Percentiles rank a stretch among this genome's conserved stretches.
Conservation (phyloP, 1,140 invertebrate species). For the Euwallacea similis region DNA sequence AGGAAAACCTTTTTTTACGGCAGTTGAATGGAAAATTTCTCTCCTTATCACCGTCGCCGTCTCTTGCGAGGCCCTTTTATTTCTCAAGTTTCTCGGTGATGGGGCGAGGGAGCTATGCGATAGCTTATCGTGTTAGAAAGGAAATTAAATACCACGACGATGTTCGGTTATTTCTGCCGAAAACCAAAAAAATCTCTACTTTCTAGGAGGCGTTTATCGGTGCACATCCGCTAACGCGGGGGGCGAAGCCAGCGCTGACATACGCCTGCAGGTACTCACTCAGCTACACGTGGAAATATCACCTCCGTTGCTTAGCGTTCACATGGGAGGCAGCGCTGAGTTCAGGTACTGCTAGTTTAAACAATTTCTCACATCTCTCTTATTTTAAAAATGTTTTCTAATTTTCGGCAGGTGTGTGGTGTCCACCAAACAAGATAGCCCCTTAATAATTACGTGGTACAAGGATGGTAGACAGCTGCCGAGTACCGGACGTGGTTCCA, state of each 20-base stretch:
- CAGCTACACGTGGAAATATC: slow-evolving; percentile 71
- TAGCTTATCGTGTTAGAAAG: slow-evolving; percentile 1
- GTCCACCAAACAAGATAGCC: slow-evolving; percentile 53
- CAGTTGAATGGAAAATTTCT: slow-evolving; percentile 7
- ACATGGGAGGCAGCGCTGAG: slow-evolving; percentile 74
- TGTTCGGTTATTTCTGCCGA: too few species aligned
- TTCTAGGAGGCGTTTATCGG: slow-evolving; percentile 63
- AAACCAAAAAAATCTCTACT: background rate
- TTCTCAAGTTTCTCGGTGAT: background rate
- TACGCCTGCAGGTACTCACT: slow-evolving; percentile 67
- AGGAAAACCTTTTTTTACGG: background rate
- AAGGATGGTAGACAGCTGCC: slow-evolving; percentile 74
- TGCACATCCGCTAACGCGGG: slow-evolving; percentile 70
- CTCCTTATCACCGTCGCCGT: background rate
- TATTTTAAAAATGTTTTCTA: background rate
- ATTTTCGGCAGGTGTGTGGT: slow-evolving; percentile 58
- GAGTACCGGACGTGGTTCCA: slow-evolving; percentile 63
- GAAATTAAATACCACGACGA: background rate
- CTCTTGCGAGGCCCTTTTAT: slow-evolving; percentile 6
- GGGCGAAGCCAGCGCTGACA: slow-evolving; percentile 69
- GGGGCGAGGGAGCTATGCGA: background rate
- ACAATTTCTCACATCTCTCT: background rate
- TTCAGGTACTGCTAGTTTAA: slow-evolving; percentile 61
- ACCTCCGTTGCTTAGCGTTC: slow-evolving; percentile 71
- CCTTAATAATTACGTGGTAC: slow-evolving; percentile 59